Evolutionary conservation across 2,888 invertebrate genomes (phyloP), one percentile per base, ranked within the genome.

Genomic region (Leucoptera coffeella): DNA sequence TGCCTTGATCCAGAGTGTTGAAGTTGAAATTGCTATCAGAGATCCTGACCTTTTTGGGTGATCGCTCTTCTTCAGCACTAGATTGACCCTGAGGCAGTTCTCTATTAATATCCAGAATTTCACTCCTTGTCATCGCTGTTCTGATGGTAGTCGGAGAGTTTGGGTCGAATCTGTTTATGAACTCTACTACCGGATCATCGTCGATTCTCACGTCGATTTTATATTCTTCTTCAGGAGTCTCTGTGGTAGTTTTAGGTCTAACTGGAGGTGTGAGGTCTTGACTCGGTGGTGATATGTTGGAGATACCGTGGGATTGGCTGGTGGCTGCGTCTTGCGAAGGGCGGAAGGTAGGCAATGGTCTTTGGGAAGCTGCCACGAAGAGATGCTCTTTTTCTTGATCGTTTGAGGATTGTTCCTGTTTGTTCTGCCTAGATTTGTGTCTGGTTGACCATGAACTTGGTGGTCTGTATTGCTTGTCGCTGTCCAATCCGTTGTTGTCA

Each of bases 381-480:
- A 17, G 17, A 22, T 22, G 4, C 7, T 22, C 10, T 6, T 23
- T 12, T 13, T 12, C 23, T 14, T 23, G 23, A 12, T 23, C 15
- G 9, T 6, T 14, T 9, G 9, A 7, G 11, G n/a, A 11, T n/a
- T 25, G 10, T 12, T 17, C 9, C 12, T 25, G 11, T 20, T 26
- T 13, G 22, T 33, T 29, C 14, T 12, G 11, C 12, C 40, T 38
- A 2, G 34, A 31, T 28, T 39, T 36, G n/a, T 37, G 44, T 27
- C 69, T 59, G 0, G 72, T 75, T 2, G 75, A 74, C 76, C 76
- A 76, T 29, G 67, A 67, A 5, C 64, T 58, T 0, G 77, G 76
- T 1, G 75, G 60, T 14, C 69, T 52, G 39, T 73, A 75, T 32
- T 55, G 60, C 35, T 72, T 69, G 29, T 54, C 71, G 20, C 56